These are phyloP conservation scores for Ascidia mentula DNA, from an alignment of 23 tunicate genomes.

Conservation along the genomic window DNA sequence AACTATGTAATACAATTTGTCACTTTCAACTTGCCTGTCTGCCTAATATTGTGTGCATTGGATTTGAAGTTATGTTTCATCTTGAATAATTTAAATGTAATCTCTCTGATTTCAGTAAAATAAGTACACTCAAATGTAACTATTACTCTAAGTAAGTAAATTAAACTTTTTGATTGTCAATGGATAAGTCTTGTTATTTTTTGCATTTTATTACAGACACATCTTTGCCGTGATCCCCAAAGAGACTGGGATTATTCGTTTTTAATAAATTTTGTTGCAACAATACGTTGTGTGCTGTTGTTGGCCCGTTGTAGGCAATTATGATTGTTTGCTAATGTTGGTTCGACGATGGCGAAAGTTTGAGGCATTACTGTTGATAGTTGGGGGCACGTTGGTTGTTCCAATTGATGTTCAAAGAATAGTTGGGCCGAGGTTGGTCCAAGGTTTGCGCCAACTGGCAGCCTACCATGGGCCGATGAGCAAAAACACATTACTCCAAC, in stretches of 20 bases:
- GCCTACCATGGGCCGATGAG: background rate
- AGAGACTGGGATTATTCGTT: background rate
- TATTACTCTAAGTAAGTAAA: background rate
- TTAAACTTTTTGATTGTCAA: background rate
- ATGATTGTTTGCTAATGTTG: background rate
- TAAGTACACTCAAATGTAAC: background rate
- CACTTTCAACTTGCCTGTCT: background rate
- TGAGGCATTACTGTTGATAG: background rate
- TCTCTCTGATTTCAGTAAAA: background rate
- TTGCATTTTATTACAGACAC: background rate
- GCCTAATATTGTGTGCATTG: background rate
- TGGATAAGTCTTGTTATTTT: background rate
- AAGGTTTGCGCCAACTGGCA: background rate
- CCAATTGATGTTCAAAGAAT: background rate
- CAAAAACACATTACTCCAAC: constrained; percentile 1
- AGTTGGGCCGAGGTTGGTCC: background rate
- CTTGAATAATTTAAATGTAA: background rate
- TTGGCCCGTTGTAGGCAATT: background rate
- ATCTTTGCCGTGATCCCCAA: background rate
- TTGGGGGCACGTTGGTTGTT: background rate
- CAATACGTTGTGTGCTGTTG: background rate
- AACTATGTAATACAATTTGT: background rate
- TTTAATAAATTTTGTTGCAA: background rate
- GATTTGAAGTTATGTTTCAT: background rate
- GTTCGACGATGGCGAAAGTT: background rate